Percentiles rank a stretch among this genome's conserved stretches.
These are phyloP conservation scores for Sarcoramphus papa DNA, from an alignment of 2,797 vertebrate genomes.

Conservation along the genomic window DNA sequence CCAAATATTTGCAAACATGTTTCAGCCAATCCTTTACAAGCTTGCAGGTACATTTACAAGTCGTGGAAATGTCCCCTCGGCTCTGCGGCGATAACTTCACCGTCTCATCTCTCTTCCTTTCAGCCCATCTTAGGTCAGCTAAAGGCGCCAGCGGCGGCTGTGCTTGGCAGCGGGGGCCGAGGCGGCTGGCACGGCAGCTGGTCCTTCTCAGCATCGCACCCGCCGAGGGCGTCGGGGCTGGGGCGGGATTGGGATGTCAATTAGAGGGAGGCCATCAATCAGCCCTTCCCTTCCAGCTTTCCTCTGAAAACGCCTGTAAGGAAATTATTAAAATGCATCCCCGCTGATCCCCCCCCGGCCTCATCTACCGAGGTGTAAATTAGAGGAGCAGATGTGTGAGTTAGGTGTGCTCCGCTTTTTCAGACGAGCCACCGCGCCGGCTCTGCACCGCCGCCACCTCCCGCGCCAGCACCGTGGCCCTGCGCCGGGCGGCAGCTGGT, in stretches of 20 bases:
- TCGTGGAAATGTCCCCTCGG: fast-evolving
- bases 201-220: background rate
- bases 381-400: background rate
- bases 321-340: background rate
- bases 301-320: background rate
- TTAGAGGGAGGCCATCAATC: background rate
- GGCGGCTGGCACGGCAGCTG: background rate
- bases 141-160: fast-evolving
- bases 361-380: background rate
- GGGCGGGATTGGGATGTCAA: background rate
- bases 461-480: fast-evolving
- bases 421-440: fast-evolving
- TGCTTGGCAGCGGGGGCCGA: background rate
- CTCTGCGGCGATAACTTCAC: fast-evolving
- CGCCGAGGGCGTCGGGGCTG: fast-evolving
- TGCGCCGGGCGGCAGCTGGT: background rate
- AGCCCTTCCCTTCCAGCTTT: background rate
- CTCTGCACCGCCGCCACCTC: background rate
- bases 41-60: background rate
- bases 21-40: background rate
- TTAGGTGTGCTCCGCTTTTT: background rate
- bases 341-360: fast-evolving
- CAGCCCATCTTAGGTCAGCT: background rate
- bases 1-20: background rate
- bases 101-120: background rate